phyloP scores from a whole-genome alignment of 2,888 invertebrate genomes.

The Drosophila fulvimacula region DNA sequence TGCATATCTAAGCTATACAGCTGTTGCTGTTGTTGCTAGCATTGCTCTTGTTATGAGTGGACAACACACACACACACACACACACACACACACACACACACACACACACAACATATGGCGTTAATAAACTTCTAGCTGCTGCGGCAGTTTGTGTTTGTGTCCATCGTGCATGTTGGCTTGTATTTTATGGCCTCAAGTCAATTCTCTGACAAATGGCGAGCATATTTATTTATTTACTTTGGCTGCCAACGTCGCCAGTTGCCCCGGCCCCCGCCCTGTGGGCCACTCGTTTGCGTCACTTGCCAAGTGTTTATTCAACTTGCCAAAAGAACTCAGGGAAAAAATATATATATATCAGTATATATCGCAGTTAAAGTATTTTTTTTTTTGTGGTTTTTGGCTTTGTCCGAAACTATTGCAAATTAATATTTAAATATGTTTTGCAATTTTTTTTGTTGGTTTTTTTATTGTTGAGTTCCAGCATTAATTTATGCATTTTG shows the following conservation, averaged over 20 bases:
- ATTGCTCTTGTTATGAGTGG: conserved; percentile 64
- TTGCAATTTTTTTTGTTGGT: too few species aligned
- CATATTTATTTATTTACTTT: conserved; percentile 81
- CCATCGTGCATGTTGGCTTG: conserved; percentile 59
- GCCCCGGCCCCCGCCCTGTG: neutral
- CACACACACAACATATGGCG: conserved; percentile 67
- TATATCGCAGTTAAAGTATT: neutral
- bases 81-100: neutral
- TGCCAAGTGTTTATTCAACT: conserved; percentile 76
- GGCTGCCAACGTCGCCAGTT: conserved; percentile 49
- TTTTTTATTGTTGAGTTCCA: too few species aligned
- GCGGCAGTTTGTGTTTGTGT: conserved; percentile 33
- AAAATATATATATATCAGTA: conserved; percentile 10
- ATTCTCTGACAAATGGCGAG: conserved; percentile 79
- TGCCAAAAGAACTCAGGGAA: conserved; percentile 58
- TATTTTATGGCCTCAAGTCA: conserved; percentile 80
- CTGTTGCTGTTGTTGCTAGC: conserved; percentile 37
- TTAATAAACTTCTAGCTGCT: conserved; percentile 73
- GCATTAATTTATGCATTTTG: conserved; percentile 28
- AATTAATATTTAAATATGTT: conserved; percentile 44
- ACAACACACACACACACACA: conserved; percentile 43
- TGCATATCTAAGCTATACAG: conserved; percentile 69
- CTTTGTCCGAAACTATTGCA: conserved; percentile 25
- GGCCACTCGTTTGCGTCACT: conserved; percentile 65
- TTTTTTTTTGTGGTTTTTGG: neutral